phyloP scores from a whole-genome alignment of 2,797 vertebrate genomes.

The Pseudochromis fuscus region DNA sequence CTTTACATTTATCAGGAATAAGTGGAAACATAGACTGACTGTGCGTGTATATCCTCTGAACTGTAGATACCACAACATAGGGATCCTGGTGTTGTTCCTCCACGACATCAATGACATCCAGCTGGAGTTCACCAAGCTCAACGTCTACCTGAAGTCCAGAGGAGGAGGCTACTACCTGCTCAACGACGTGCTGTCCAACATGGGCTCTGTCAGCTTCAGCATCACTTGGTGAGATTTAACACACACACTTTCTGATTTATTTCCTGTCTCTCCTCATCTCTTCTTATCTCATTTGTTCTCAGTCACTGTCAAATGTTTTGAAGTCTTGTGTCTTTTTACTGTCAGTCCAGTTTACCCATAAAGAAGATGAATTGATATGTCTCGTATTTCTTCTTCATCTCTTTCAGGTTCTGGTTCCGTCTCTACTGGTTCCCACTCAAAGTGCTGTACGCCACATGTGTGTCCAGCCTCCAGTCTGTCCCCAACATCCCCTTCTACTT shows the following conservation, averaged over 20 bases:
- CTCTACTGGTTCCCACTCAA: conserved; percentile 99
- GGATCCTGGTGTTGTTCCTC: conserved; percentile 94
- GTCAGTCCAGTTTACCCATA: neutral
- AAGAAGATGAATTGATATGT: neutral
- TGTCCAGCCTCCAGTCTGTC: conserved; percentile 90
- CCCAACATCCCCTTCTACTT: conserved; percentile 97
- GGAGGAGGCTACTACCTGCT: conserved; percentile 86
- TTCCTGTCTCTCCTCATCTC: neutral
- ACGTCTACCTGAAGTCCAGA: conserved; percentile 94
- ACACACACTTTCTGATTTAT: neutral
- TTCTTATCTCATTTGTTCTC: neutral
- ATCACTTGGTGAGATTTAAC: conserved; percentile 88
- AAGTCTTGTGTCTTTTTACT: conserved; percentile 1
- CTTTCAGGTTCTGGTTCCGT: conserved; percentile 96
- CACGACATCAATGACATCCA: conserved; percentile 94
- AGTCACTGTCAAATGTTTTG: neutral
- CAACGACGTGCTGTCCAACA: conserved; percentile 90
- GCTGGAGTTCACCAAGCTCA: conserved; percentile 97
- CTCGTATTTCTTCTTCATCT: neutral
- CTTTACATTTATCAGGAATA: neutral
- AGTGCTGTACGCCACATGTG: conserved; percentile 92
- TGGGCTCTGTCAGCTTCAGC: conserved; percentile 92
- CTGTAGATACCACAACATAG: conserved; percentile 94
- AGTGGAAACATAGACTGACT: neutral
- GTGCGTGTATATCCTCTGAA: neutral